Conservation (phyloP, 2,888 invertebrate genomes). For the Petrophora chlorosata region DNA sequence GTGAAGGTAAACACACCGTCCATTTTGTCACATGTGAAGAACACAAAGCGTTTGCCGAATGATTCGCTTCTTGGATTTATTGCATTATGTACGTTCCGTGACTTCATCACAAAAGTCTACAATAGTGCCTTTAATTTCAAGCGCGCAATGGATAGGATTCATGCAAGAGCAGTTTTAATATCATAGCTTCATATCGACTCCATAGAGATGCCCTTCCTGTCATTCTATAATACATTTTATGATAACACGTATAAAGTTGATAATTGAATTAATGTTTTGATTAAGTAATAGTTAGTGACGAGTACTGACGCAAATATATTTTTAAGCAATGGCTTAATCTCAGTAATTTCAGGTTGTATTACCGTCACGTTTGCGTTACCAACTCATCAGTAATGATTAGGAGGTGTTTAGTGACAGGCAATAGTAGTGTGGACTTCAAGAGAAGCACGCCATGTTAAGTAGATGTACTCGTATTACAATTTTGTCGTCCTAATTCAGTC, state of each 20-base stretch:
- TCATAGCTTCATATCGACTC: neutral
- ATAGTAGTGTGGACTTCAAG: neutral
- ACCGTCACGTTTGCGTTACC: slow-evolving; percentile 6
- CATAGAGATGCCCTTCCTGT: neutral
- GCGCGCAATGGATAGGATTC: neutral
- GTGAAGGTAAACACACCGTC: slow-evolving; percentile 41
- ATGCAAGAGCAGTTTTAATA: neutral
- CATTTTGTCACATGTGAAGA: slow-evolving; percentile 44
- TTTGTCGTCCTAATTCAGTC: too few species aligned
- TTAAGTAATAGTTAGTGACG: slow-evolving; percentile 1
- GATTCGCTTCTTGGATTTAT: neutral
- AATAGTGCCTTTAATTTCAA: neutral
- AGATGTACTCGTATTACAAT: too few species aligned
- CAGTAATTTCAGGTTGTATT: neutral
- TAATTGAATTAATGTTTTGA: neutral
- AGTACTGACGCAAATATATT: slow-evolving; percentile 1
- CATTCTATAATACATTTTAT: neutral
- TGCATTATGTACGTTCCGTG: neutral
- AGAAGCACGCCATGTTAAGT: too few species aligned
- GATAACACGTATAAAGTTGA: neutral
- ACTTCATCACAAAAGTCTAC: neutral
- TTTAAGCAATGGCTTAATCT: slow-evolving; percentile 4
- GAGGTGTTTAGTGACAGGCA: neutral
- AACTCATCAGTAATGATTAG: neutral
- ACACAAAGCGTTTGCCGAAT: slow-evolving; percentile 14